Evolutionary conservation across 1,140 invertebrate genomes (phyloP).

Genomic region (Zaprionus tsacasi): DNA sequence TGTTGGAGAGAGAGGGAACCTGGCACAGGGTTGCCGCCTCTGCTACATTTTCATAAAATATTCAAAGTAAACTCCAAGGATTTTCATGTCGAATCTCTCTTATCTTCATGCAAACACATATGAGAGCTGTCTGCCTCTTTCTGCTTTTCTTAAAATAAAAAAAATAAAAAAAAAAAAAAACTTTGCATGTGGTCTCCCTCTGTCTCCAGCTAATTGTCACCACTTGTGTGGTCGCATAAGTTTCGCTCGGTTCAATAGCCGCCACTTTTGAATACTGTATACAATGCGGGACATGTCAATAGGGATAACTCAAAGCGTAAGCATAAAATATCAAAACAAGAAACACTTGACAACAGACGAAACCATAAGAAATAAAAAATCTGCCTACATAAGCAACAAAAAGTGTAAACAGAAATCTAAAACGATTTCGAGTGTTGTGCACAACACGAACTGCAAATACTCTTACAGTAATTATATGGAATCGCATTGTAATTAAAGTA

Average conservation of each 20-base stretch:
- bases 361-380: conserved; percentile 8
- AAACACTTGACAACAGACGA: background rate
- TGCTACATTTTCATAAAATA: conserved; percentile 62
- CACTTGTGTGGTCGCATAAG: conserved; percentile 17
- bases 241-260: conserved; percentile 55
- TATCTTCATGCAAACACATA: conserved; percentile 44
- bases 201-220: background rate
- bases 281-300: conserved; percentile 24
- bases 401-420: conserved; percentile 67
- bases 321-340: conserved; percentile 56
- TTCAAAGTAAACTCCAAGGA: conserved; percentile 62
- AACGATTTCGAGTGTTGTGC: conserved; percentile 10
- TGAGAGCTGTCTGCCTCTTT: background rate
- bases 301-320: conserved; percentile 35
- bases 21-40: conserved; percentile 20
- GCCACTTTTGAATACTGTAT: conserved; percentile 12
- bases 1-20: conserved; percentile 17
- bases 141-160: conserved; percentile 61
- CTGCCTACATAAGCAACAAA: conserved; percentile 47
- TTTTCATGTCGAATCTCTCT: conserved; percentile 18
- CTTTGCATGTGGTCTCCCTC: conserved; percentile 18
- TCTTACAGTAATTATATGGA: conserved; percentile 1
- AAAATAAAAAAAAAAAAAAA: too few species aligned
- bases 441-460: conserved; percentile 19
- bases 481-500: background rate